A percentile compares a stretch with the other conserved stretches of the same genome.
Evolutionary conservation across 2,888 invertebrate genomes (phyloP).

Genomic region (Ormyrus nitidulus): DNA sequence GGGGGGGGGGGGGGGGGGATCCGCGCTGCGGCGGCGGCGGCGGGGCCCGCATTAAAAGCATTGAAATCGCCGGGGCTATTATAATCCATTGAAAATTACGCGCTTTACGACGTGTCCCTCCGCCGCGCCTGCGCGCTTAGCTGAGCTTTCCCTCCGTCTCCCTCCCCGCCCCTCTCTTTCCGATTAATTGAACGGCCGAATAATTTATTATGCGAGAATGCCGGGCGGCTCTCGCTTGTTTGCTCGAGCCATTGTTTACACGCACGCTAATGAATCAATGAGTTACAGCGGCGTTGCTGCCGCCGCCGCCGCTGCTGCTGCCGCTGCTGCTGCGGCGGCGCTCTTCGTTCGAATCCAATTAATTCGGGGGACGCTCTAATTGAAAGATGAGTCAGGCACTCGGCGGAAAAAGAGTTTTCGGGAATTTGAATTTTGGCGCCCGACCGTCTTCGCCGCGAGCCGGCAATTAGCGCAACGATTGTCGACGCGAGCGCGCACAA

Average conservation of each 20-base stretch:
- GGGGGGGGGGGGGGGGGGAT: too few species aligned
- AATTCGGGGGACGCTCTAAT: constrained; percentile 15
- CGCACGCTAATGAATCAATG: constrained; percentile 50
- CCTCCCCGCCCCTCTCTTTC: constrained; percentile 4
- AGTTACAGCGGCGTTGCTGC: constrained; percentile 32
- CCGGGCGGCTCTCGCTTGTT: constrained; percentile 14
- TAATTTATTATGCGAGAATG: constrained; percentile 54
- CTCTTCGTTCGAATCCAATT: constrained; percentile 28
- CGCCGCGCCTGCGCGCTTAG: neutral
- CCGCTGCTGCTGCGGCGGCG: too few species aligned
- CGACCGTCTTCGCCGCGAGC: neutral
- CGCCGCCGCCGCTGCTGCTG: neutral
- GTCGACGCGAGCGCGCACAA: constrained; percentile 43
- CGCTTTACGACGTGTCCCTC: constrained; percentile 28
- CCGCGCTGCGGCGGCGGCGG: too few species aligned
- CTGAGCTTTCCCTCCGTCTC: neutral
- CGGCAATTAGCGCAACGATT: constrained; percentile 54
- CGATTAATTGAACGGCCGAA: constrained; percentile 52
- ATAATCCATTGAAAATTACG: constrained; percentile 52
- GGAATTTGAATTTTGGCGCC: neutral
- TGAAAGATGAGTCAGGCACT: neutral
- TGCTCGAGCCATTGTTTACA: constrained; percentile 39
- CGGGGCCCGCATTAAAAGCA: constrained; percentile 35
- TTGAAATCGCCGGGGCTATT: constrained; percentile 44
- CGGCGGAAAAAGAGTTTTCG: too few species aligned